Conservation (phyloP, 92 coral and sea anemone genomes). For the Hydrozoanthus gracilis region DNA sequence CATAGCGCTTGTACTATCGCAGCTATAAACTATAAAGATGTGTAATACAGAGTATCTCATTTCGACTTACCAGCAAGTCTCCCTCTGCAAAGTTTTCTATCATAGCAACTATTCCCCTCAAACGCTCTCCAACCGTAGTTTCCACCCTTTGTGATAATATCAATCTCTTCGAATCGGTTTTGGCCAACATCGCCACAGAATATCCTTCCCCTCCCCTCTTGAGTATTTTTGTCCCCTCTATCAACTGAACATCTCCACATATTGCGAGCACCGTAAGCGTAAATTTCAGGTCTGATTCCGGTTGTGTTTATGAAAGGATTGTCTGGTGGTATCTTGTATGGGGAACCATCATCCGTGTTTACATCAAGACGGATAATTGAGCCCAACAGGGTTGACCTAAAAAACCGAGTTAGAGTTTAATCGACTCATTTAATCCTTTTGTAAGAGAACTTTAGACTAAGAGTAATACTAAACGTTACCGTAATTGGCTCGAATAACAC, state of each 20-base stretch:
- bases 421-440: not conserved
- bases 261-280: constrained; percentile 91
- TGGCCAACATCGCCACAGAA: constrained; percentile 96
- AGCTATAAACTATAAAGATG: no score
- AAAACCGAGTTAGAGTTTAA: not conserved
- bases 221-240: constrained; percentile 80
- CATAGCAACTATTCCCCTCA: constrained; percentile 84
- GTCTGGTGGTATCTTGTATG: constrained; percentile 83
- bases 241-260: constrained; percentile 97
- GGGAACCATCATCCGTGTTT: constrained; percentile 58
- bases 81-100: constrained; percentile 66
- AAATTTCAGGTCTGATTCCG: constrained; percentile 81
- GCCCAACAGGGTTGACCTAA: constrained; percentile 84
- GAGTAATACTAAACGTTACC: no score
- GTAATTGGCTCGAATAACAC: no score
- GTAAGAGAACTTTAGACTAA: not conserved
- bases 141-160: constrained; percentile 83
- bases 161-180: constrained; percentile 85
- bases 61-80: constrained; percentile 65
- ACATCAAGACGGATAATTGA: constrained; percentile 86
- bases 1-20: no score
- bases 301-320: constrained; percentile 79
- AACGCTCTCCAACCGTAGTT: constrained; percentile 98
- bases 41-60: not conserved
- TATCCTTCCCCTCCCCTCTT: constrained; percentile 86